phyloP scores from a whole-genome alignment of 2,888 invertebrate genomes.

The Hirtodrosophila confusa region DNA sequence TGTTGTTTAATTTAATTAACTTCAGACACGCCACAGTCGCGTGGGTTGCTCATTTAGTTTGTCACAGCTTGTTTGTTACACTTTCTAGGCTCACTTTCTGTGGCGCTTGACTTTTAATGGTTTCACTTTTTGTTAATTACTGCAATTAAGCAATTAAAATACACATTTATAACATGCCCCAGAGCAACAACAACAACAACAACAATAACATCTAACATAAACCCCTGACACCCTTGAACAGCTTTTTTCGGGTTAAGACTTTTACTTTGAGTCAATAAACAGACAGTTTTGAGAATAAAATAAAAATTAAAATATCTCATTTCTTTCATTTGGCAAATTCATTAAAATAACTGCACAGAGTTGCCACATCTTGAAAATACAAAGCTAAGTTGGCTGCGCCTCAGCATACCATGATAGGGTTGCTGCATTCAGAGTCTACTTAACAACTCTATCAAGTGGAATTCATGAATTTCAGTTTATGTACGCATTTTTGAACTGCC shows the following conservation, averaged over 20 bases:
- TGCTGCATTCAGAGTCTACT: no score
- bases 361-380: no score
- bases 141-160: slow-evolving; percentile 67
- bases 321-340: no score
- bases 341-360: no score
- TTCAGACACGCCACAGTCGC: slow-evolving; percentile 50
- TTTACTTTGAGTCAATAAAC: slow-evolving; percentile 22
- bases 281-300: no score
- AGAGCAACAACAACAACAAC: slow-evolving; percentile 14
- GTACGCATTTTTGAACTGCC: no score
- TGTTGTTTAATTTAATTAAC: slow-evolving; percentile 54
- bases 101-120: slow-evolving; percentile 18
- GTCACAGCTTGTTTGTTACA: slow-evolving; percentile 40
- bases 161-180: slow-evolving; percentile 37
- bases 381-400: no score
- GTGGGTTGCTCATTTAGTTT: slow-evolving; percentile 58
- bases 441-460: neutral
- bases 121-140: slow-evolving; percentile 72
- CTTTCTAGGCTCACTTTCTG: slow-evolving; percentile 50
- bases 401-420: no score
- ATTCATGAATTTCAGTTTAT: neutral
- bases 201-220: slow-evolving; percentile 26
- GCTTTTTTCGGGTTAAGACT: slow-evolving; percentile 12
- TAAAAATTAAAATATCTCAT: no score
- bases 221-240: slow-evolving; percentile 43